Conservation (phyloP, 2,113 vertebrate genomes). For the Aegithalos caudatus region DNA sequence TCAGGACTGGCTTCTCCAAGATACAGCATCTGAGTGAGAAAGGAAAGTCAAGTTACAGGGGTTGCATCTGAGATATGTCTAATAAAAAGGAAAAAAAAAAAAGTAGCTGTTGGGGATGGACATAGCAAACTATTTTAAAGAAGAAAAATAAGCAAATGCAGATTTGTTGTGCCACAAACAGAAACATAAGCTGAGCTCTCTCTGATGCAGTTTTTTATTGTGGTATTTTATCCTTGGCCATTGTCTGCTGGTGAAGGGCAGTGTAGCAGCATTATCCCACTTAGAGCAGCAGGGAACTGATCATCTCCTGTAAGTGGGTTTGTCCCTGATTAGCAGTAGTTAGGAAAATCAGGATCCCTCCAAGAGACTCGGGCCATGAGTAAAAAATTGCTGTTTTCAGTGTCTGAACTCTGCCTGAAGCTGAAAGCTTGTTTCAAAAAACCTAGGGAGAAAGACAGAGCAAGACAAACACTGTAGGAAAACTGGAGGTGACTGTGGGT, state of each 20-base stretch:
- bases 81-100: background rate
- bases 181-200: background rate
- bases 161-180: background rate
- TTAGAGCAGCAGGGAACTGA: background rate
- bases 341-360: background rate
- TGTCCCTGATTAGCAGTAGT: background rate
- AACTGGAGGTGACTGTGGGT: background rate
- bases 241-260: background rate
- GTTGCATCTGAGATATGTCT: constrained; percentile 12
- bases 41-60: constrained; percentile 12
- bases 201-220: background rate
- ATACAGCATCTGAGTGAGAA: background rate
- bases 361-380: background rate
- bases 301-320: background rate
- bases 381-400: background rate
- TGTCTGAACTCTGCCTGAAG: background rate
- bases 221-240: background rate
- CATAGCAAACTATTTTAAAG: background rate
- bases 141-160: background rate
- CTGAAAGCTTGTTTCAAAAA: background rate
- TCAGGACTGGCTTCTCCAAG: background rate
- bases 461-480: background rate
- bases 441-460: background rate
- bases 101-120: background rate
- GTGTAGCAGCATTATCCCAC: background rate